phyloP scores from a whole-genome alignment of 2,113 vertebrate species.

The Gobio gobio region DNA sequence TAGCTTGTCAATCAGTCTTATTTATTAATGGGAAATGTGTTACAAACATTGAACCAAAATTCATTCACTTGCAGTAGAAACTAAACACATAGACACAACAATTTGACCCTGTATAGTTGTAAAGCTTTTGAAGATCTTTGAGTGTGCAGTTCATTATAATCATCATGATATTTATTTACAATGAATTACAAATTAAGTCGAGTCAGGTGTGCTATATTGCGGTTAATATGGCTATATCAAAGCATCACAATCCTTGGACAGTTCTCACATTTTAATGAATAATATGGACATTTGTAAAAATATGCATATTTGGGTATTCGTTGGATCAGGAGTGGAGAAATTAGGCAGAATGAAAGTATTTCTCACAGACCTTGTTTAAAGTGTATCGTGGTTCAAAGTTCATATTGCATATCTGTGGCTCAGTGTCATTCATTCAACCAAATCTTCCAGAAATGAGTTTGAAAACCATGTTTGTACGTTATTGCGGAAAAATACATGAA shows the following conservation, averaged over 20 bases:
- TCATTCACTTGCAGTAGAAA: slow-evolving; percentile 62
- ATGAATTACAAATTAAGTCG: not conserved
- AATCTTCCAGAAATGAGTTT: not conserved
- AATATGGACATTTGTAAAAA: not conserved
- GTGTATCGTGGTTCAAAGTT: not conserved
- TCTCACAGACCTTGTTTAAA: not conserved
- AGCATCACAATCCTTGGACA: not conserved
- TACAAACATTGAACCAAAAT: slow-evolving; percentile 60
- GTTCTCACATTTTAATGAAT: not conserved
- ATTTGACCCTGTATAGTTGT: slow-evolving; percentile 42
- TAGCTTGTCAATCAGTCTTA: slow-evolving; percentile 33
- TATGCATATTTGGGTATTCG: too few species aligned
- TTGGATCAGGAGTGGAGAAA: not conserved
- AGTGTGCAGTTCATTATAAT: slow-evolving; percentile 5
- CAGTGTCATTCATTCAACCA: not conserved
- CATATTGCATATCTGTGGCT: not conserved
- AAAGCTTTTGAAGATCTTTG: not conserved
- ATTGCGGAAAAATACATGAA: too few species aligned
- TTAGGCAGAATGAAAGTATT: not conserved
- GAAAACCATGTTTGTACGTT: too few species aligned
- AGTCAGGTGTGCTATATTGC: not conserved
- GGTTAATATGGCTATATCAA: not conserved
- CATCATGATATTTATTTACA: not conserved
- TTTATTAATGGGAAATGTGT: slow-evolving; percentile 71
- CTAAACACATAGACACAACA: slow-evolving; percentile 55